Conservation (phyloP, 37 sponge, comb jelly and placozoan species). For the Beroe forskalii region DNA sequence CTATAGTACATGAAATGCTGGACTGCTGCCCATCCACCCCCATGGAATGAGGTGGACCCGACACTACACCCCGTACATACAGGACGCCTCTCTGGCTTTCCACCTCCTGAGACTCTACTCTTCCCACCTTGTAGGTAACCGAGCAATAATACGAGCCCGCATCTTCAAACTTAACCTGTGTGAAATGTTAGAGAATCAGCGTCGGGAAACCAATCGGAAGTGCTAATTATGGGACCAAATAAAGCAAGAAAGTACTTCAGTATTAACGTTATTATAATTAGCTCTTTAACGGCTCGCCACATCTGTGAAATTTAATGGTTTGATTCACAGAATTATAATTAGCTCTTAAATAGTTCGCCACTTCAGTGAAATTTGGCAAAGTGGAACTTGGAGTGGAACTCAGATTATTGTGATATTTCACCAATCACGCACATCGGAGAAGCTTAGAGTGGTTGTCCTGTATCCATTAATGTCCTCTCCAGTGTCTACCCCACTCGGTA, state of each 20-base stretch:
- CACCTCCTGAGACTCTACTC: background rate
- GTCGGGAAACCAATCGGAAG: no score
- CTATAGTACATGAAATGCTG: slow-evolving; percentile 31
- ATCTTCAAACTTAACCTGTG: background rate
- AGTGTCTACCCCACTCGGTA: background rate
- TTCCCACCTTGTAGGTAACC: background rate
- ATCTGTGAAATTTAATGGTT: no score
- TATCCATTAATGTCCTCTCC: background rate
- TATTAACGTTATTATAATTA: no score
- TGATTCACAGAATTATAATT: no score
- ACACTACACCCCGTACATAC: background rate
- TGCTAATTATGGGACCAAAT: no score
- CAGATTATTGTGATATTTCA: no score
- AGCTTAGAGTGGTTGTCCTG: slow-evolving; percentile 34
- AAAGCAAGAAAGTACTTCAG: no score
- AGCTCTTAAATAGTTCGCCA: no score
- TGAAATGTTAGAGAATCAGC: no score
- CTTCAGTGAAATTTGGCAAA: no score
- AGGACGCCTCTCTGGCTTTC: background rate
- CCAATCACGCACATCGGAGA: background rate
- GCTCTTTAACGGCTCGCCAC: no score
- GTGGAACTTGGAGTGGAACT: no score
- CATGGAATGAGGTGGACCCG: background rate
- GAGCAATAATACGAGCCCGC: slow-evolving; percentile 27
- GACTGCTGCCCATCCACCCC: slow-evolving; percentile 30